Percentiles rank a stretch among this genome's conserved stretches.
Evolutionary conservation across 2,113 vertebrate genomes (phyloP).

Genomic region (Alectura lathami): DNA sequence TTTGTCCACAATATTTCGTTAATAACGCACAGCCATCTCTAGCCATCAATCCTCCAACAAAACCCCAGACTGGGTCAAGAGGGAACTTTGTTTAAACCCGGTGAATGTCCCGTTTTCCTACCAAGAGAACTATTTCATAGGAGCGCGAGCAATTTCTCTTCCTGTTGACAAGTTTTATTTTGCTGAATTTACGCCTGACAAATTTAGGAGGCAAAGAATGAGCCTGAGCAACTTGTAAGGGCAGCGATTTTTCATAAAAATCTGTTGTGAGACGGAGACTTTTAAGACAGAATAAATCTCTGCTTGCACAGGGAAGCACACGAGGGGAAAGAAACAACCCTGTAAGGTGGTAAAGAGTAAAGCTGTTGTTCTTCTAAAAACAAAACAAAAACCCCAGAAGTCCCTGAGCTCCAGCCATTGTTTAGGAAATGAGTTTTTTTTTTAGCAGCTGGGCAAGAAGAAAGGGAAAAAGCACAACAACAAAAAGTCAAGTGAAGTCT

Average conservation of each 20-base stretch:
- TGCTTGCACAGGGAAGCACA: not conserved
- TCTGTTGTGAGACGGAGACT: not conserved
- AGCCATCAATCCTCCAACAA: not conserved
- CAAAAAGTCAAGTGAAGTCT: slow-evolving; percentile 45
- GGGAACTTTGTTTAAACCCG: not conserved
- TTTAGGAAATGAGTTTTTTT: not conserved
- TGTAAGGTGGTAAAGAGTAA: not conserved
- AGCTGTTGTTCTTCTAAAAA: not conserved
- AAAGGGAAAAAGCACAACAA: not conserved
- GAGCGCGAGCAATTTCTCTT: not conserved
- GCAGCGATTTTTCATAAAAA: not conserved
- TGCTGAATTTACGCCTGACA: not conserved
- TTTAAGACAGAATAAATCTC: slow-evolving; percentile 6
- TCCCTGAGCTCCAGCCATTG: not conserved
- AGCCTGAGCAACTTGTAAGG: not conserved
- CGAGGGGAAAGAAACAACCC: not conserved
- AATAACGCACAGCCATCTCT: not conserved
- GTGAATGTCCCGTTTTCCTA: not conserved
- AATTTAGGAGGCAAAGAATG: slow-evolving; percentile 40
- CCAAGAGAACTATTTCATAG: not conserved
- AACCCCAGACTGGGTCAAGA: not conserved
- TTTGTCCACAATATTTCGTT: not conserved
- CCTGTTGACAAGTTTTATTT: slow-evolving; percentile 31
- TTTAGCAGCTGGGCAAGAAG: slow-evolving; percentile 6
- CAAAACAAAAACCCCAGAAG: not conserved